These are phyloP conservation scores for Isurus oxyrinchus DNA, from an alignment of 2,113 vertebrate genomes.

Conservation along the genomic window DNA sequence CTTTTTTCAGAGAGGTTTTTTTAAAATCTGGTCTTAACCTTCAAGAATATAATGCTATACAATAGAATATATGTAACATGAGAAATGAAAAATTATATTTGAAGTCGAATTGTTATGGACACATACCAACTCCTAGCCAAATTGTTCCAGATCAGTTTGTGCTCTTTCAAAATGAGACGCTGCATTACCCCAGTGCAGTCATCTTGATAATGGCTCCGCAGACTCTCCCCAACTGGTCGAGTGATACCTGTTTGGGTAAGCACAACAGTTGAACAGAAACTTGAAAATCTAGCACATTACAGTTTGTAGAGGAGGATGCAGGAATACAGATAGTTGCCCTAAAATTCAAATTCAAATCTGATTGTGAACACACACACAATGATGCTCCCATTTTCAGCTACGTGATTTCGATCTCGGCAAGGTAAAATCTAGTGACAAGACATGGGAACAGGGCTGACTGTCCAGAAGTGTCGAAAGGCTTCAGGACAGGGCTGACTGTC, in stretches of 20 bases:
- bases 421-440: too few relatives aligned
- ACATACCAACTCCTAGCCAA: conserved; percentile 68
- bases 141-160: conserved; percentile 74
- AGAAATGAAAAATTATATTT: neutral
- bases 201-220: conserved; percentile 66
- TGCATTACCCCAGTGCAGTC: conserved; percentile 70
- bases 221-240: conserved; percentile 56
- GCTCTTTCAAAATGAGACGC: conserved; percentile 68
- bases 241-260: conserved; percentile 58
- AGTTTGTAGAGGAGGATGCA: neutral
- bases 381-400: too few relatives aligned
- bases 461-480: too few relatives aligned
- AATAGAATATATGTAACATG: neutral
- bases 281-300: neutral
- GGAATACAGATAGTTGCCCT: neutral
- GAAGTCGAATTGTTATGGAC: neutral
- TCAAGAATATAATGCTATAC: neutral
- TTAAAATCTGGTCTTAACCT: neutral
- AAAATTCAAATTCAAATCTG: neutral
- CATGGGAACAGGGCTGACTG: too few relatives aligned
- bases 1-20: neutral
- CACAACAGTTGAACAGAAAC: neutral
- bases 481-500: too few relatives aligned
- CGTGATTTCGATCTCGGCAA: too few relatives aligned
- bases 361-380: too few relatives aligned